These are phyloP conservation scores for Salarias fasciatus DNA, from an alignment of 2,797 vertebrate genomes.

Conservation along the genomic window DNA sequence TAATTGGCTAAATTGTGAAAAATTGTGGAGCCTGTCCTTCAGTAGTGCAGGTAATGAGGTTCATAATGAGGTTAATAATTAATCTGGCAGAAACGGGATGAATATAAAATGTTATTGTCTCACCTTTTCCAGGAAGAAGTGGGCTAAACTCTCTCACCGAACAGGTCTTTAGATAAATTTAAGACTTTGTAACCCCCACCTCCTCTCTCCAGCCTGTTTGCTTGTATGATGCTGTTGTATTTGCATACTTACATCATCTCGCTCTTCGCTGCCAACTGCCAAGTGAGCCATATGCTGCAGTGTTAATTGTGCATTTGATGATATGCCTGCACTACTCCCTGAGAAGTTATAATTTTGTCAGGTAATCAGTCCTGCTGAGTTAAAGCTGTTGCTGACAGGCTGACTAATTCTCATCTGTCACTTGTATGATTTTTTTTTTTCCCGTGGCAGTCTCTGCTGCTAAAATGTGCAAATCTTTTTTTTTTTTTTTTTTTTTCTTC, in stretches of 20 bases:
- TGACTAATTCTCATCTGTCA: slow-evolving; percentile 49
- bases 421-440: slow-evolving; percentile 23
- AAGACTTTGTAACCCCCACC: not conserved
- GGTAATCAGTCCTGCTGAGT: slow-evolving; percentile 58
- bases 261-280: slow-evolving; percentile 57
- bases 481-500: slow-evolving; percentile 16
- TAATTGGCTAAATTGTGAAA: not conserved
- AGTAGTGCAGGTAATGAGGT: not conserved
- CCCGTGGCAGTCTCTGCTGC: slow-evolving; percentile 25
- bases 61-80: slow-evolving; percentile 1
- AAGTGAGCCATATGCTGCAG: slow-evolving; percentile 62
- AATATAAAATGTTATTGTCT: not conserved
- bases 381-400: slow-evolving; percentile 46
- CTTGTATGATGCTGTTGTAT: slow-evolving; percentile 20
- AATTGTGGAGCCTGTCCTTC: not conserved
- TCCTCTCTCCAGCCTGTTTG: not conserved
- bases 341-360: slow-evolving; percentile 62
- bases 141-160: not conserved
- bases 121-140: not conserved
- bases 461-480: slow-evolving; percentile 44
- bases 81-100: not conserved
- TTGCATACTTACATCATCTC: slow-evolving; percentile 35
- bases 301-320: slow-evolving; percentile 68
- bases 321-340: slow-evolving; percentile 51
- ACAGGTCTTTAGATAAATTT: not conserved